A percentile compares a stretch with the other conserved stretches of the same genome.
These are phyloP conservation scores for Pogona vitticeps DNA, from an alignment of 2,113 vertebrate species.

Conservation along the genomic window DNA sequence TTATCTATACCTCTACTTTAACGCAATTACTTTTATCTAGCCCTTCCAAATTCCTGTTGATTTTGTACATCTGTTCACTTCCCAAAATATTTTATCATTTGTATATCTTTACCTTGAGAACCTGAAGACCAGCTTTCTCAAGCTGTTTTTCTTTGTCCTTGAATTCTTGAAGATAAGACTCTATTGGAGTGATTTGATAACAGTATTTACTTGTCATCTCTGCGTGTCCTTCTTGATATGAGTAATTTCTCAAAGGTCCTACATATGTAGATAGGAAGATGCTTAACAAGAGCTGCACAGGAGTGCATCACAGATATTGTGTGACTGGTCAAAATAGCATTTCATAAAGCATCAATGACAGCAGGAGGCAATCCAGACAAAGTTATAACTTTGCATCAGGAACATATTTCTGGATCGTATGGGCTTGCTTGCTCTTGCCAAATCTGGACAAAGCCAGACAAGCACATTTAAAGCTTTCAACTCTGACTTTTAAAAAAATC, in stretches of 20 bases:
- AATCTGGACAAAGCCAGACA: no score
- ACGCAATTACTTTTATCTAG: background rate
- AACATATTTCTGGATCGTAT: no score
- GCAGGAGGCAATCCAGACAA: no score
- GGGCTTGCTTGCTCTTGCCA: no score
- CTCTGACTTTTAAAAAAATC: no score
- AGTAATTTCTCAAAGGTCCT: constrained; percentile 53
- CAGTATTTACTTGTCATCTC: fast-evolving
- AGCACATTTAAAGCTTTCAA: no score
- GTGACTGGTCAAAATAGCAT: no score
- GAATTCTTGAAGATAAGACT: constrained; percentile 13
- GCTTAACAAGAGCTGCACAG: constrained; percentile 8
- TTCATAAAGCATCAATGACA: no score
- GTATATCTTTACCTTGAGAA: constrained; percentile 76
- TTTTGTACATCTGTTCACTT: background rate
- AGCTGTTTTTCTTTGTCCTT: constrained; percentile 51
- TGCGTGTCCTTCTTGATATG: constrained; percentile 38
- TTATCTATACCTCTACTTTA: background rate
- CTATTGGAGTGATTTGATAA: constrained; percentile 15
- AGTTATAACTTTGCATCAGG: no score
- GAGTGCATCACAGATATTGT: no score
- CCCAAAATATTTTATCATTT: background rate
- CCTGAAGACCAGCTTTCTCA: constrained; percentile 39
- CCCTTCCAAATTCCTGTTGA: background rate
- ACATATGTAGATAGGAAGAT: constrained; percentile 39